Evolutionary conservation across 1,140 invertebrate species (phyloP), one percentile per base, ranked within the genome.

Genomic region (Piezodorus guildinii): DNA sequence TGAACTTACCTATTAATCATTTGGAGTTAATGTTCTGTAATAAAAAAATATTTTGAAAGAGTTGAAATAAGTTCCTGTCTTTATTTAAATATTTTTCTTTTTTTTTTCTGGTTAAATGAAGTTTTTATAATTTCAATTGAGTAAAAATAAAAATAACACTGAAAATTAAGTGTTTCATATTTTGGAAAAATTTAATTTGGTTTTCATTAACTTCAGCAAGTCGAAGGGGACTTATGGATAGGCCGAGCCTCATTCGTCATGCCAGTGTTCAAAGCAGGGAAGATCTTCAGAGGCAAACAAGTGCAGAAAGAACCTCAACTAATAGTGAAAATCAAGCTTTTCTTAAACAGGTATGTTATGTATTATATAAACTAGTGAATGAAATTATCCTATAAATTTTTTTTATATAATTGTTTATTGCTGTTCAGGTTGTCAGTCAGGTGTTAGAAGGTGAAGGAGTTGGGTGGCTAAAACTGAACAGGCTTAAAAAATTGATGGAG

Each of bases 401-500:
- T 19, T 49, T 21, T 12, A 17, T 21, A 1, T 27, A 56, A 23
- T 56, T 25, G 2, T 1, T 5, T 27, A 16, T 4, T 12, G 17
- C 51, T 64, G 72, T 74, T 67, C 77, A 96, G 84, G 81, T 96
- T 30, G 85, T 96, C 12, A 90, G 85, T 72, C 88, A 90, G 77
- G 91, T 98, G 5, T 72, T 98, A 56, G 87, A 91, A 54, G 97
- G 96, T 12, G 93, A 99, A 78, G 95, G 96, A 3, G 87, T 99
- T 16, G 93, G 95, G 43, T 98, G 96, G 92, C 77, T 99, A 19
- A 96, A 98, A 75, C 75, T 96, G 8, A 95, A 91, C 72, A 83
- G 95, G 43, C 78, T 99, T 19, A 94, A 93, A 72, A 96, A 96
- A 73, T 76, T 99, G 6, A 96, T 99, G 92, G 96, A 99, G 76